Percentiles rank a stretch among this genome's conserved stretches.
These are phyloP conservation scores for Netelia melanura DNA, from an alignment of 2,888 invertebrate genomes.

Conservation along the genomic window DNA sequence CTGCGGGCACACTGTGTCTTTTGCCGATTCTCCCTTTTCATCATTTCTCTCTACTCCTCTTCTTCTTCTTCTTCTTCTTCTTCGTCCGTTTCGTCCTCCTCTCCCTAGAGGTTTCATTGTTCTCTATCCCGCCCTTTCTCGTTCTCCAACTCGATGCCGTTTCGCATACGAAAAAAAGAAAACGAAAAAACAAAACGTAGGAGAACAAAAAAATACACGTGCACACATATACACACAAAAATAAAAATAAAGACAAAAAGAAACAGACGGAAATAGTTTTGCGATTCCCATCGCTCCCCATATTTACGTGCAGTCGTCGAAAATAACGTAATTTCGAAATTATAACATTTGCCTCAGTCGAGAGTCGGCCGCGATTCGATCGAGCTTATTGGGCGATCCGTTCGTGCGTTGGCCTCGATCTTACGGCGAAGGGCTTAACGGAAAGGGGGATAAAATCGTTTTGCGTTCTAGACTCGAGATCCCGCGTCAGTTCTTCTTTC, in stretches of 20 bases:
- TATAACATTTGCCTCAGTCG: slow-evolving; percentile 80
- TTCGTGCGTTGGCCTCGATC: neutral
- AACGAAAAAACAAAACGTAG: slow-evolving; percentile 18
- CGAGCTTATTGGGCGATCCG: slow-evolving; percentile 48
- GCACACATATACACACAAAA: slow-evolving; percentile 8
- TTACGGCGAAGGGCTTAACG: neutral
- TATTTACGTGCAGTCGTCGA: slow-evolving; percentile 65
- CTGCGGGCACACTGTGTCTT: slow-evolving; percentile 63
- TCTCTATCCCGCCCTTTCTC: slow-evolving; percentile 61
- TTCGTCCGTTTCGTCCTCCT: slow-evolving; percentile 38
- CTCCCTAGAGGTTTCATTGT: slow-evolving; percentile 63
- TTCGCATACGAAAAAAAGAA: slow-evolving; percentile 49
- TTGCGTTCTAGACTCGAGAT: slow-evolving; percentile 40
- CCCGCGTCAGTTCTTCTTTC: slow-evolving; percentile 4
- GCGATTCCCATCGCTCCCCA: slow-evolving; percentile 70
- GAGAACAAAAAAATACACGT: neutral
- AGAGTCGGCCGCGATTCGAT: slow-evolving; percentile 41
- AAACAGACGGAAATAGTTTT: slow-evolving; percentile 50
- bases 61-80: slow-evolving; percentile 64
- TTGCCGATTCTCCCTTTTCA: slow-evolving; percentile 77
- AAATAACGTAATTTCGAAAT: slow-evolving; percentile 80
- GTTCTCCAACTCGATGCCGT: slow-evolving; percentile 58
- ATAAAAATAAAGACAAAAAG: slow-evolving; percentile 35
- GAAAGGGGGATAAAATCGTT: slow-evolving; percentile 46
- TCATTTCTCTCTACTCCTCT: slow-evolving; percentile 64